Base-by-base conservation (phyloP, 2,797 vertebrate species). In the Macrochelys suwanniensis region DNA sequence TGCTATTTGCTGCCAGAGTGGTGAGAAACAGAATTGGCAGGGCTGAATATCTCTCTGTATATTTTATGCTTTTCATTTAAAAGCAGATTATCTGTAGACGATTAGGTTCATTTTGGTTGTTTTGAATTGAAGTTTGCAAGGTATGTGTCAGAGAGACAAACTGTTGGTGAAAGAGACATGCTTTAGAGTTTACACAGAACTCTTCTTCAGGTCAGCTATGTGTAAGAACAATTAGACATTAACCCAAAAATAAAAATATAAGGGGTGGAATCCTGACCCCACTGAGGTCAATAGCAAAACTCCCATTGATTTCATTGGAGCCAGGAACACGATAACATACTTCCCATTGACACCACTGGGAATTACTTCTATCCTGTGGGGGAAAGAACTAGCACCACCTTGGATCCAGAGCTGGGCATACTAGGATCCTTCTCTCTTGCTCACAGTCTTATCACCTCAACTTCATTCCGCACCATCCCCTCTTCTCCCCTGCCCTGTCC, bases 291-390 rank as follows among this genome's bases (percentile, higher is more conserved):
- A 0, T 8, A 12, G 11, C 25, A 59, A 84, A 92, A 25, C 45
- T 47, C 42, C 7, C 42, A 47, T 42, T 76, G 42, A 28, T 76
- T 71, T 71, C 90, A 80, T 2, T 61, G 59, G 59, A 16, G 59
- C 2, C 0, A 31, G 53, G 21, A 79, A n/a, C 0, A 0, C 26
- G 76, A 45, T 9, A 71, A 28, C 2, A 10, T 8, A 80, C n/a
- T 50, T 81, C 80, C 88, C 68, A 93, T 84, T 84, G 84, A 57
- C 33, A 82, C 25, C 25, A 56, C 1, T 7, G 10, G 42, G 56
- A 93, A 5, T 10, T 51, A 76, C 26, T 84, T 71, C 10, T 61
- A 26, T 80, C 88, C 61, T 85, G 61, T 84, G 61, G 45, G 87
- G 68, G 68, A 49, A 89, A 84, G 13, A 92, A 65, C 42, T 19